Base-by-base conservation (phyloP, 2,888 invertebrate genomes). In the Drosophila formosana region DNA sequence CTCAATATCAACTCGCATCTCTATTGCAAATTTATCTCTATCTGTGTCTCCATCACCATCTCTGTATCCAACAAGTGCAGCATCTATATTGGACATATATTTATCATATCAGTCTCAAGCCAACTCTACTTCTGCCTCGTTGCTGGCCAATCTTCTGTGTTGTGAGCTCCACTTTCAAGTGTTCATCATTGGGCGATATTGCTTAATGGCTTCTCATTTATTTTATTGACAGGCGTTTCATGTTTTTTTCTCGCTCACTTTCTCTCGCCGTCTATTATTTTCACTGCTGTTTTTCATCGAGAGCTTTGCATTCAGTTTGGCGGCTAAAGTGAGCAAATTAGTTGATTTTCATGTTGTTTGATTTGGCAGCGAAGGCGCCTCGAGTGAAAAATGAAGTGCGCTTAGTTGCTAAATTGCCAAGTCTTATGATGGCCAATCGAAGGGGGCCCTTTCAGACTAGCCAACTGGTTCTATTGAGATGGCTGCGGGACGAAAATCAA, bases 251-350 rank as follows among this genome's bases (percentile, higher is more conserved):
- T 23, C 8, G 18, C 32, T 8, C 32, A 32, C 32, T 32, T 28
- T 28, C 28, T 6, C 18, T 11, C 41, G 23, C 9, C 8, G 5
- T 46, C 7, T 55, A 7, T 41, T 34, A 11, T 30, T 2, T 34
- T 11, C 9, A 4, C 49, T 45, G 46, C 61, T 41, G 49, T 34
- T 52, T 63, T 56, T 41, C 26, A 26, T 18, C 57, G 37, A 39
- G 52, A 43, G 41, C 64, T 41, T 56, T 75, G 50, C 67, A 66
- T 60, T 62, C 55, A 41, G 53, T 56, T 70, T 70, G 82, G 63
- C 72, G 67, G 58, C 65, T 68, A 80, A 83, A 87, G 81, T 75
- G 84, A 67, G 84, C 66, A 81, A 82, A 82, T 82, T 82, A 82
- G 82, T 87, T 87, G 81, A 72, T 75, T 69, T 77, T 69, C 62